Evolutionary conservation across 2,113 vertebrate species (phyloP).

Genomic region (Gallinago paraguaiae): DNA sequence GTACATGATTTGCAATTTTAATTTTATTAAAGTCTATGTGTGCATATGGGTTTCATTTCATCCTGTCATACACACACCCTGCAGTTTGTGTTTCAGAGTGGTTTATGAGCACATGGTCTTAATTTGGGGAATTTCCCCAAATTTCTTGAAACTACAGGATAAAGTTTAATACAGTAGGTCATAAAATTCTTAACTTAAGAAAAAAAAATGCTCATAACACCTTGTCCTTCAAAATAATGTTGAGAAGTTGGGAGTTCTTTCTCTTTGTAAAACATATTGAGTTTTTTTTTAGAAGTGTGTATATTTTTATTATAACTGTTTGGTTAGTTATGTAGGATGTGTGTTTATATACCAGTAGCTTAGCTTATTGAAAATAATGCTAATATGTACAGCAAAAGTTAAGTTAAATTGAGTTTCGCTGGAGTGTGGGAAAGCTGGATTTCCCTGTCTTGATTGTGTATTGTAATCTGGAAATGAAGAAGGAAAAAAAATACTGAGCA

Average conservation of each 20-base stretch:
- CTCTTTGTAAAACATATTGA: background rate
- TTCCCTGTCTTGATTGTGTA: background rate
- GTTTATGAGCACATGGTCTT: conserved; percentile 46
- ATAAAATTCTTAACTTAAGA: conserved; percentile 11
- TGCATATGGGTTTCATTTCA: conserved; percentile 48
- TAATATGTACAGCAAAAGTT: background rate
- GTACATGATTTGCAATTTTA: conserved; percentile 58
- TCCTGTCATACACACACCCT: background rate
- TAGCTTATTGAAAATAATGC: background rate
- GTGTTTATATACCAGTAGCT: background rate
- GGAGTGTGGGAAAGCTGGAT: background rate
- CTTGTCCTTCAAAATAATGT: background rate
- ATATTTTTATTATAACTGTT: background rate
- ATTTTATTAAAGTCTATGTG: background rate
- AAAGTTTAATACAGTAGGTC: background rate
- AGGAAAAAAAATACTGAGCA: background rate
- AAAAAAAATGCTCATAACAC: background rate
- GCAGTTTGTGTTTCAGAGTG: background rate
- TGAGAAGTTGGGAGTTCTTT: background rate
- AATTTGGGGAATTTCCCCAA: conserved; percentile 33
- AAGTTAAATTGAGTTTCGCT: background rate
- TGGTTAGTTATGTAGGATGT: background rate
- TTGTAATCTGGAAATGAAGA: background rate
- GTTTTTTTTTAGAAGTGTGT: background rate
- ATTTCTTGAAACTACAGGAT: background rate